Evolutionary conservation across 2,888 invertebrate species (phyloP).

Genomic region (Pachycephus smyrnensis): DNA sequence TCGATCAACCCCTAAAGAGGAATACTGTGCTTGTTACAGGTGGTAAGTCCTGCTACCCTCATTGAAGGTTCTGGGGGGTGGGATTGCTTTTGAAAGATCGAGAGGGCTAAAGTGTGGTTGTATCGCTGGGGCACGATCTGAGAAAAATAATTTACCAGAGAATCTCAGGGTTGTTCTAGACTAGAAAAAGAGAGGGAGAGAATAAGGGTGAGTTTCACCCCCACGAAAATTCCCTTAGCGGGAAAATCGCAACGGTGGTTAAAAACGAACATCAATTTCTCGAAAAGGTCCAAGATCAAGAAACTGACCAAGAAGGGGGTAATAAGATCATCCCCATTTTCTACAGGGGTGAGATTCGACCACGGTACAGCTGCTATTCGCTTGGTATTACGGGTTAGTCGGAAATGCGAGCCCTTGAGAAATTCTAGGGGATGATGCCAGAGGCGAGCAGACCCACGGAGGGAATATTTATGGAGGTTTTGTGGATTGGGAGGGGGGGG

Average conservation of each 20-base stretch:
- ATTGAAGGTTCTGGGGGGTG: not conserved
- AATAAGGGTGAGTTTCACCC: not conserved
- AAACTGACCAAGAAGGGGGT: slow-evolving; percentile 14
- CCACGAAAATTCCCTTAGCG: not conserved
- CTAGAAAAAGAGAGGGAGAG: not conserved
- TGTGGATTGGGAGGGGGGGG: not conserved
- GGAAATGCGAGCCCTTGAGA: not conserved
- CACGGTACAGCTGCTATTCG: not conserved
- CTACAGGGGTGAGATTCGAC: not conserved
- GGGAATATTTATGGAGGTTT: not conserved
- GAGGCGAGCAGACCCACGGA: not conserved
- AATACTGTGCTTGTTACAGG: not conserved
- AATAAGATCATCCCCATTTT: not conserved
- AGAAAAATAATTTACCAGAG: not conserved
- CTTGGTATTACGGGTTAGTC: not conserved
- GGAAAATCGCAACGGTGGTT: not conserved
- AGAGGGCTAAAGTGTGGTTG: not conserved
- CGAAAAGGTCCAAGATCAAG: slow-evolving; percentile 1
- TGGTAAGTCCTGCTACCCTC: not conserved
- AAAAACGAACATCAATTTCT: not conserved
- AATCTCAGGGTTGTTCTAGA: not conserved
- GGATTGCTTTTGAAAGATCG: not conserved
- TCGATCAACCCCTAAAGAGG: not conserved
- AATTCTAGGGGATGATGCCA: not conserved
- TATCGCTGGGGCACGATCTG: not conserved